A percentile compares a stretch with the other conserved stretches of the same genome.
Conservation (phyloP, 2,113 vertebrate genomes). For the Plecturocebus donacophilus region DNA sequence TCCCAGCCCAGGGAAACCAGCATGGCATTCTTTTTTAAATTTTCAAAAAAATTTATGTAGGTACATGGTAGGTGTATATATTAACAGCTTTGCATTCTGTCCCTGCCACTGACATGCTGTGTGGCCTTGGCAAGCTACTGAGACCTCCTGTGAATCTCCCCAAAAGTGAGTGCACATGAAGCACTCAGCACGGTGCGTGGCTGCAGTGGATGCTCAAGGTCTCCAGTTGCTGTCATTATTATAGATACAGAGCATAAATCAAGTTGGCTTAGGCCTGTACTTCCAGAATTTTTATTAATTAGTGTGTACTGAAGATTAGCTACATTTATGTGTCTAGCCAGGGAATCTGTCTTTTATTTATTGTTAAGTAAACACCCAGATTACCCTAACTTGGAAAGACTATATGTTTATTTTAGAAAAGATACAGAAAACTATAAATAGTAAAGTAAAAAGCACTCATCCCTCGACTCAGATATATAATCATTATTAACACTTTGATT, state of each 20-base stretch:
- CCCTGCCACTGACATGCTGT: accelerated
- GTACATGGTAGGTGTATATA: too few species aligned
- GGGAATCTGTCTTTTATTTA: not conserved
- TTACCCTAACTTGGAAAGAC: not conserved
- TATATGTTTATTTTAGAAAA: not conserved
- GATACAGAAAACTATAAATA: not conserved
- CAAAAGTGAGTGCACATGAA: not conserved
- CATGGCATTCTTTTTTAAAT: not conserved
- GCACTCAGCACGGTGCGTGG: not conserved
- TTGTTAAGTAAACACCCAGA: not conserved
- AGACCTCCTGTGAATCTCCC: not conserved
- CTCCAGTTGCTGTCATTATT: not conserved
- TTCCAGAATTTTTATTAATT: not conserved
- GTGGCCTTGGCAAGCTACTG: not conserved
- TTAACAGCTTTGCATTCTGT: too few species aligned
- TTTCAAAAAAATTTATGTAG: too few species aligned
- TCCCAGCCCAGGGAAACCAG: not conserved
- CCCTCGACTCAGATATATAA: not conserved
- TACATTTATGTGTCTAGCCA: not conserved
- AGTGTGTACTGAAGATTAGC: not conserved
- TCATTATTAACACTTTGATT: not conserved
- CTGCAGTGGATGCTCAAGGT: not conserved
- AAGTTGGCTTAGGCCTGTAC: not conserved
- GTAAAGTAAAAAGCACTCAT: not conserved
- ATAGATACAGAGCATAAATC: not conserved